These are phyloP conservation scores for Heliothis virescens DNA, from an alignment of 1,140 invertebrate species.

Conservation along the genomic window DNA sequence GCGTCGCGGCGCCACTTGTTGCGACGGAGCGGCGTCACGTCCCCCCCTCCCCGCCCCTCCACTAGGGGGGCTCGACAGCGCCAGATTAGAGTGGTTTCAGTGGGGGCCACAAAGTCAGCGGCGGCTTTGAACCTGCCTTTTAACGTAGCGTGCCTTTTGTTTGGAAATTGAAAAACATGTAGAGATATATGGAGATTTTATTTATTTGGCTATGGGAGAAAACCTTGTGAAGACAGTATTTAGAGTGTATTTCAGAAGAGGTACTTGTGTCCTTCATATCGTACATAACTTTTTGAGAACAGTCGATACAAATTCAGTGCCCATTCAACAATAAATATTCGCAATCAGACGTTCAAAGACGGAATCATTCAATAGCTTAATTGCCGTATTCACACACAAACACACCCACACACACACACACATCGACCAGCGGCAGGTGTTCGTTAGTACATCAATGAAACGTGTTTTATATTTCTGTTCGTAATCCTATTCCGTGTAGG, in stretches of 20 bases:
- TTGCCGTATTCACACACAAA: background rate
- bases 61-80: background rate
- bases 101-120: slow-evolving; percentile 1
- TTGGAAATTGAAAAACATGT: background rate
- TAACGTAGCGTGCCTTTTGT: slow-evolving; percentile 13
- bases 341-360: background rate
- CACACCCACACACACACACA: no score
- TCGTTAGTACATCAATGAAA: no score
- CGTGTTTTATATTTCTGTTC: no score
- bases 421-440: background rate
- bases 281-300: no score
- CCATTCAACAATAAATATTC: background rate
- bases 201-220: no score
- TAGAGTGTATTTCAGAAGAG: no score
- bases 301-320: background rate
- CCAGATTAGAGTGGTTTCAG: slow-evolving; percentile 34
- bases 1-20: slow-evolving; percentile 68
- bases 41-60: background rate
- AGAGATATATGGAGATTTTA: no score
- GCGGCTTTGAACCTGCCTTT: slow-evolving; percentile 23
- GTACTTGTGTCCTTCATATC: no score
- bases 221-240: no score
- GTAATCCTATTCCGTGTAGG: no score
- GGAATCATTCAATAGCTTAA: background rate
- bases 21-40: slow-evolving; percentile 51